Conservation (phyloP, 1,140 invertebrate genomes). For the Lordiphosa clarofinis region DNA sequence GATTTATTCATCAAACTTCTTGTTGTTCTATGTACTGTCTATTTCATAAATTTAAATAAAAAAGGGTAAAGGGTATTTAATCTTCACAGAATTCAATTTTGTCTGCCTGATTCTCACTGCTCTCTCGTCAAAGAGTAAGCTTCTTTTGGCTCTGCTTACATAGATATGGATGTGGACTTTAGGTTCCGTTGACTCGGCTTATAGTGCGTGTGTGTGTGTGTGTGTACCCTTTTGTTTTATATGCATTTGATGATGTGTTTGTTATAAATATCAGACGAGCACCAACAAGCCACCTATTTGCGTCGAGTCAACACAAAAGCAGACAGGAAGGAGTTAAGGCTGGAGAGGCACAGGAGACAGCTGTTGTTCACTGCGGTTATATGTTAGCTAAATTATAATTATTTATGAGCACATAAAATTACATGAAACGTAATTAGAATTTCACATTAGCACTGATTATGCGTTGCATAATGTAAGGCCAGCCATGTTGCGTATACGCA, state of each 20-base stretch:
- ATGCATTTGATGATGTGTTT: constrained; percentile 35
- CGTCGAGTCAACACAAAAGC: constrained; percentile 44
- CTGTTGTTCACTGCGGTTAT: constrained; percentile 20
- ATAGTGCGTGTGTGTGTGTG: constrained; percentile 12
- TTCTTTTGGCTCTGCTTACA: constrained; percentile 7
- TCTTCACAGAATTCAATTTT: background rate
- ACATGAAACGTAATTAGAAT: constrained; percentile 61
- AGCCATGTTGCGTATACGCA: constrained; percentile 51
- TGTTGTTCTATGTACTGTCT: too few species aligned
- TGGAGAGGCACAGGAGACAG: constrained; percentile 15
- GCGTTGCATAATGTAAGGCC: constrained; percentile 55
- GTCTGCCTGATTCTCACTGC: too few species aligned
- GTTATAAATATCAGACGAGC: constrained; percentile 62
- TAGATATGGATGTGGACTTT: constrained; percentile 56
- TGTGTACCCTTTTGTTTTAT: constrained; percentile 50
- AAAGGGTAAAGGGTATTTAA: constrained; percentile 19
- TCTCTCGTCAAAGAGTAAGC: constrained; percentile 21
- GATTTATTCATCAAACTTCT: too few species aligned
- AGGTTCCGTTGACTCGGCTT: constrained; percentile 65
- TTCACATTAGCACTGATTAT: constrained; percentile 52
- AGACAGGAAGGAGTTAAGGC: constrained; percentile 17
- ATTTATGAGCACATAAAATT: constrained; percentile 55
- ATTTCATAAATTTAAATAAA: too few species aligned
- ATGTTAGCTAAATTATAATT: constrained; percentile 57
- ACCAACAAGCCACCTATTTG: constrained; percentile 21